Conservation (phyloP, 1,140 invertebrate genomes). For the Drosophila micromelanica region DNA sequence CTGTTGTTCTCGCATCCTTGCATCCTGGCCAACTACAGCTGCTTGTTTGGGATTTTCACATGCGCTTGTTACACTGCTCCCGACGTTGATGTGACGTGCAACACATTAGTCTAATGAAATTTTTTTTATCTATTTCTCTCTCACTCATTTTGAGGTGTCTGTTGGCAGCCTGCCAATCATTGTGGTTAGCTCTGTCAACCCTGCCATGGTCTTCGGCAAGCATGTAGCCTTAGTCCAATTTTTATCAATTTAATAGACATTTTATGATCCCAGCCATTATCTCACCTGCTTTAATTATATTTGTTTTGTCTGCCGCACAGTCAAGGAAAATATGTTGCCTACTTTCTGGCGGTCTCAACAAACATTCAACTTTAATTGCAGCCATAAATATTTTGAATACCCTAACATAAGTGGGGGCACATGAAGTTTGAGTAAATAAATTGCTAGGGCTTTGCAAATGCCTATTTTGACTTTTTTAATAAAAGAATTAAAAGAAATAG, state of each 20-base stretch:
- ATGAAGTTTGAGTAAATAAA: background rate
- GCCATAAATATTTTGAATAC: constrained; percentile 57
- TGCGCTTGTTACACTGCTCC: constrained; percentile 62
- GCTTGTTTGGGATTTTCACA: constrained; percentile 75
- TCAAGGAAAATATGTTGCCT: constrained; percentile 68
- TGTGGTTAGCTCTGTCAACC: constrained; percentile 22
- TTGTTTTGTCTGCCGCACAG: constrained; percentile 48
- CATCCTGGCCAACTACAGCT: constrained; percentile 63
- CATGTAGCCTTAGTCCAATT: constrained; percentile 21
- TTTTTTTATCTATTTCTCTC: constrained; percentile 32
- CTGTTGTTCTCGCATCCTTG: constrained; percentile 19
- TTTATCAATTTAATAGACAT: constrained; percentile 57
- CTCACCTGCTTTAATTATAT: constrained; percentile 71
- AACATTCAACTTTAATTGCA: constrained; percentile 70
- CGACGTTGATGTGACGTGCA: constrained; percentile 76
- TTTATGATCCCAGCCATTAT: constrained; percentile 27
- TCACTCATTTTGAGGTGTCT: constrained; percentile 17
- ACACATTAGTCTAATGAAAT: constrained; percentile 80
- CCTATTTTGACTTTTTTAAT: too few species aligned
- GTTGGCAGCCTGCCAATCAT: constrained; percentile 21
- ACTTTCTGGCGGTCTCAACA: constrained; percentile 55
- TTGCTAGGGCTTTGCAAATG: too few species aligned
- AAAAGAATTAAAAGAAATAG: too few species aligned
- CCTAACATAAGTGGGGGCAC: background rate
- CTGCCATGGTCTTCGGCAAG: background rate